A percentile compares a stretch with the other conserved stretches of the same genome.
phyloP scores from a whole-genome alignment of 2,888 invertebrate species.

The Octodonta nipae region DNA sequence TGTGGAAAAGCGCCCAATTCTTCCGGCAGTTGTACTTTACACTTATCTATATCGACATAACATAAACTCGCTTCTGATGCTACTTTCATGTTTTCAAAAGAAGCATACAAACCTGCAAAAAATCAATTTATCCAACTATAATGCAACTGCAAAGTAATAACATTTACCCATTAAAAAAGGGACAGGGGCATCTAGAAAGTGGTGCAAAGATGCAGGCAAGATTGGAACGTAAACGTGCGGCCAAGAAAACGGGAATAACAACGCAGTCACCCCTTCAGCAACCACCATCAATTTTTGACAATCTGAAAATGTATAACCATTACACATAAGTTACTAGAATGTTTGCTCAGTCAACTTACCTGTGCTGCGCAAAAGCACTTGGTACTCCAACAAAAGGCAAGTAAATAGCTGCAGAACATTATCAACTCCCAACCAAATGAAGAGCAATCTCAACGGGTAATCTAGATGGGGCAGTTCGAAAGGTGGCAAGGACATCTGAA shows the following conservation, averaged over 20 bases:
- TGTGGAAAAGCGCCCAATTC: slow-evolving; percentile 90
- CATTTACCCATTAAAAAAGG: slow-evolving; percentile 90
- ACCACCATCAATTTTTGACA: slow-evolving; percentile 92
- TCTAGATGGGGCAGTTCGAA: slow-evolving; percentile 89
- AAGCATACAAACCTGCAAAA: slow-evolving; percentile 46
- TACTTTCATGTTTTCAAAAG: slow-evolving; percentile 48
- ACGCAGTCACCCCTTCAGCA: slow-evolving; percentile 79
- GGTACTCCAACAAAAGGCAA: slow-evolving; percentile 90
- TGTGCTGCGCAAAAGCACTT: slow-evolving; percentile 83
- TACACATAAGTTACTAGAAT: background rate
- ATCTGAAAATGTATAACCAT: slow-evolving; percentile 58
- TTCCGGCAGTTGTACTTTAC: slow-evolving; percentile 84
- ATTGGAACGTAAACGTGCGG: slow-evolving; percentile 99
- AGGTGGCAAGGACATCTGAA: slow-evolving; percentile 62
- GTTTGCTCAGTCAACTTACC: slow-evolving; percentile 40
- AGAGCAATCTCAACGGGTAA: slow-evolving; percentile 78
- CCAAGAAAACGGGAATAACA: slow-evolving; percentile 93
- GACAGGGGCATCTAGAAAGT: slow-evolving; percentile 96
- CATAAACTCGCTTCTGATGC: slow-evolving; percentile 80
- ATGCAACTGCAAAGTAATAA: too few species aligned
- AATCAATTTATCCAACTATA: background rate
- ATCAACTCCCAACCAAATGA: slow-evolving; percentile 80
- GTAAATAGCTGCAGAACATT: slow-evolving; percentile 86
- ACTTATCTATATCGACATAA: slow-evolving; percentile 90
- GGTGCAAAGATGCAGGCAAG: slow-evolving; percentile 83